Conservation (phyloP, 2,888 invertebrate species). For the Buathra laborator region DNA sequence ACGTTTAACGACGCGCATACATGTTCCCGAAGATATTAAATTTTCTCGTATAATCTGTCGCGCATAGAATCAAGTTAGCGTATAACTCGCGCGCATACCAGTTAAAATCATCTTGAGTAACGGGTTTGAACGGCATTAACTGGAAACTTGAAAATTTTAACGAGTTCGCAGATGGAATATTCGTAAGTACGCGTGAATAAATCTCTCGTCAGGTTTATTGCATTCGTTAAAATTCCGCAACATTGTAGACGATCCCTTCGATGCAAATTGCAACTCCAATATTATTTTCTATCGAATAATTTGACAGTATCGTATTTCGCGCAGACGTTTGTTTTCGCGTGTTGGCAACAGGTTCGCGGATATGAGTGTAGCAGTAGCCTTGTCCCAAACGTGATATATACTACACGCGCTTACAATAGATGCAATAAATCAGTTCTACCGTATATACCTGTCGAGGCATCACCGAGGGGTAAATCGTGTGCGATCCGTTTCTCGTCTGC, state of each 20-base stretch:
- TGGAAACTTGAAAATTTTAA: not conserved
- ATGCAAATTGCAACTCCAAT: constrained; percentile 10
- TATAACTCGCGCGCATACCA: not conserved
- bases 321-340: constrained; percentile 3
- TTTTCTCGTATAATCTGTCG: not conserved
- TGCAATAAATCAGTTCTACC: constrained; percentile 26
- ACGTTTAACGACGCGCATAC: constrained; percentile 7
- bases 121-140: not conserved
- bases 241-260: not conserved
- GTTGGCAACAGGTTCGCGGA: constrained; percentile 22
- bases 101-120: constrained; percentile 3
- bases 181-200: not conserved
- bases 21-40: not conserved
- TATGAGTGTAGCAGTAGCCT: not conserved
- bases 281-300: constrained; percentile 7
- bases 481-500: not conserved
- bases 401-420: constrained; percentile 7
- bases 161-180: not conserved
- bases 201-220: constrained; percentile 1
- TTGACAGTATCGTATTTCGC: not conserved
- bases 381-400: constrained; percentile 4
- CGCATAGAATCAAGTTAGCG: not conserved
- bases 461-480: not conserved
- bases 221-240: not conserved
- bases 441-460: constrained; percentile 16